phyloP scores from a whole-genome alignment of 1,140 invertebrate genomes.

The Ruditapes philippinarum region DNA sequence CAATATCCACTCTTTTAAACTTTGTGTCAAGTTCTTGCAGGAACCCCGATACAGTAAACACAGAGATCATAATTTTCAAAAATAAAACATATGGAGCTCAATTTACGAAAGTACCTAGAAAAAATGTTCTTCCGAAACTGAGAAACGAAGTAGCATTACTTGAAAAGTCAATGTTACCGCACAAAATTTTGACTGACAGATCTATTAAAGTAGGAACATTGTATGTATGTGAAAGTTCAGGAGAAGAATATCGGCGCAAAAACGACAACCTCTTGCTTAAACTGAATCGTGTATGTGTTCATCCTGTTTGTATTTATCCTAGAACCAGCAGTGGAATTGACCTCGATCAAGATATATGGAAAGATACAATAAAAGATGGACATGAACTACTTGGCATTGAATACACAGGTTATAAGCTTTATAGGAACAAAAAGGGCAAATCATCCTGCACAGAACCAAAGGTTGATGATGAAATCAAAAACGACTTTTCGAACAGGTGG shows the following conservation, averaged over 20 bases:
- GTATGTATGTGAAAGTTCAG: not conserved
- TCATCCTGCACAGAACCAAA: not conserved
- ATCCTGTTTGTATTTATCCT: constrained; percentile 1
- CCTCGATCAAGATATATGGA: constrained; percentile 13
- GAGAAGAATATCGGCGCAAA: not conserved
- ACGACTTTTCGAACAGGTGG: not conserved
- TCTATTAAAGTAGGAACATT: not conserved
- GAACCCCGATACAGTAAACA: not conserved
- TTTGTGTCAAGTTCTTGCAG: not conserved
- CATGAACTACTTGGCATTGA: constrained; percentile 15
- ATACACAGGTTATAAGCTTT: not conserved
- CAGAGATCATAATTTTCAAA: not conserved
- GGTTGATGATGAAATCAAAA: not conserved
- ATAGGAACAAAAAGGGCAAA: not conserved
- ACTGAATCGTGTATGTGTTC: not conserved
- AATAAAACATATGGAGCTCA: not conserved
- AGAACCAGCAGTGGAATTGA: not conserved
- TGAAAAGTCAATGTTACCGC: not conserved
- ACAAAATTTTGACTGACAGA: not conserved
- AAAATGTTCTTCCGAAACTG: not conserved
- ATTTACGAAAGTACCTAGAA: constrained; percentile 9
- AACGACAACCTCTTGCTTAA: not conserved
- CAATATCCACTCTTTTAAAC: not conserved
- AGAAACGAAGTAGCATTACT: not conserved
- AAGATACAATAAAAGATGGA: constrained; percentile 2